These are phyloP conservation scores for Liasis olivaceus DNA, from an alignment of 2,797 vertebrate species.

Conservation along the genomic window DNA sequence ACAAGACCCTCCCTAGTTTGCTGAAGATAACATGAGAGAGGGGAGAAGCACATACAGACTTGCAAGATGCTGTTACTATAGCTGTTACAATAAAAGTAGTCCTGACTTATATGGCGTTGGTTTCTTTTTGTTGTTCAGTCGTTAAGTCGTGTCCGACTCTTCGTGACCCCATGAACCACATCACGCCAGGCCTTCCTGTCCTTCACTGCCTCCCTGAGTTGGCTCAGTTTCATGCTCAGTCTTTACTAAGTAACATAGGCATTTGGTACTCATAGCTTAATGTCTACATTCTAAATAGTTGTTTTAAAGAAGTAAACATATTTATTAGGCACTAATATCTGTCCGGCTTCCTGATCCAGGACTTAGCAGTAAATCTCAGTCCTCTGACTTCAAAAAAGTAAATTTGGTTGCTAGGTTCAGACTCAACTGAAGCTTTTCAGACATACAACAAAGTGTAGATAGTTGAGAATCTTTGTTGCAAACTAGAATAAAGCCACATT, in stretches of 20 bases:
- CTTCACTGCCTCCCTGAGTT: too few relatives aligned
- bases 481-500: not conserved
- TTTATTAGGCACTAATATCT: not conserved
- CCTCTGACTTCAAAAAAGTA: not conserved
- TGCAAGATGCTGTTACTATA: not conserved
- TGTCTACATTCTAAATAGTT: not conserved
- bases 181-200: too few relatives aligned
- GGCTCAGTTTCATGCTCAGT: too few relatives aligned
- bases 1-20: not conserved
- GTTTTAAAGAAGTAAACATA: not conserved
- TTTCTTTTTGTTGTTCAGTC: not conserved
- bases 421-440: not conserved
- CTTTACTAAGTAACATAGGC: not conserved
- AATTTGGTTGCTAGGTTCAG: not conserved
- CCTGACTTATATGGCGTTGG: not conserved
- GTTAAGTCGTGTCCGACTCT: too few relatives aligned
- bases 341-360: not conserved
- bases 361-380: not conserved
- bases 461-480: not conserved
- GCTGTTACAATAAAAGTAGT: not conserved
- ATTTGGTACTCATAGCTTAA: not conserved
- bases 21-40: not conserved
- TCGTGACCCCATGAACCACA: too few relatives aligned
- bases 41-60: not conserved
- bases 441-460: not conserved